Conservation (phyloP, 2,113 vertebrate species). For the Poeciliopsis occidentalis region DNA sequence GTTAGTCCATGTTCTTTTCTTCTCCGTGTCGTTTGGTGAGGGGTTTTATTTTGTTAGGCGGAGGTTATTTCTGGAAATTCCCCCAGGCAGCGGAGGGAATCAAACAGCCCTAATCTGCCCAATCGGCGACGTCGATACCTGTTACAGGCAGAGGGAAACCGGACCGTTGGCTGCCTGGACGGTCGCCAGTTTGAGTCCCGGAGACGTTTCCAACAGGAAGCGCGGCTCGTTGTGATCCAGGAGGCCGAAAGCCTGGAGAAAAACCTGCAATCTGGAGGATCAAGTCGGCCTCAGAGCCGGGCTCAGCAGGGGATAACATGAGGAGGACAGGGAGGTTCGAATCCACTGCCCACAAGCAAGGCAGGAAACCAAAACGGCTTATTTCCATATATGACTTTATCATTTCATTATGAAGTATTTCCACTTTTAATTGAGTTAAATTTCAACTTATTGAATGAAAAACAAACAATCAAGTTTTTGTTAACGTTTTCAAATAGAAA, state of each 20-base stretch:
- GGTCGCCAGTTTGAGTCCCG: constrained; percentile 60
- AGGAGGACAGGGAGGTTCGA: constrained; percentile 18
- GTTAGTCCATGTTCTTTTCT: constrained; percentile 70
- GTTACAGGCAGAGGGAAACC: constrained; percentile 58
- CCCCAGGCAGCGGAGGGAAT: constrained; percentile 49
- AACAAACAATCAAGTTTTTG: no score
- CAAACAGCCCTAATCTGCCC: constrained; percentile 47
- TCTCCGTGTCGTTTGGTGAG: constrained; percentile 57
- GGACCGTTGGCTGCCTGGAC: constrained; percentile 53
- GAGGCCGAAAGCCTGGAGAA: constrained; percentile 53
- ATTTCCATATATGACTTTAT: no score
- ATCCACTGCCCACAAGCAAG: constrained; percentile 48
- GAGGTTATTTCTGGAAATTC: constrained; percentile 72
- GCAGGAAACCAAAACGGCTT: neutral
- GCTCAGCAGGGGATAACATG: constrained; percentile 51
- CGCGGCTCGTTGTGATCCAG: constrained; percentile 45
- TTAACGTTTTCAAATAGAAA: no score
- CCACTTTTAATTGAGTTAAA: no score
- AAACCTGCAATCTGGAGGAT: constrained; percentile 59
- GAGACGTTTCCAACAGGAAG: constrained; percentile 56
- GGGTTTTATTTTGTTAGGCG: constrained; percentile 65
- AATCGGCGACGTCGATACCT: constrained; percentile 66
- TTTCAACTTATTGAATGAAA: no score
- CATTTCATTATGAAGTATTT: no score
- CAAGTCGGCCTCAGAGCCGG: constrained; percentile 51